Conservation (phyloP, 2,797 vertebrate species). For the Gadopsis marmoratus region DNA sequence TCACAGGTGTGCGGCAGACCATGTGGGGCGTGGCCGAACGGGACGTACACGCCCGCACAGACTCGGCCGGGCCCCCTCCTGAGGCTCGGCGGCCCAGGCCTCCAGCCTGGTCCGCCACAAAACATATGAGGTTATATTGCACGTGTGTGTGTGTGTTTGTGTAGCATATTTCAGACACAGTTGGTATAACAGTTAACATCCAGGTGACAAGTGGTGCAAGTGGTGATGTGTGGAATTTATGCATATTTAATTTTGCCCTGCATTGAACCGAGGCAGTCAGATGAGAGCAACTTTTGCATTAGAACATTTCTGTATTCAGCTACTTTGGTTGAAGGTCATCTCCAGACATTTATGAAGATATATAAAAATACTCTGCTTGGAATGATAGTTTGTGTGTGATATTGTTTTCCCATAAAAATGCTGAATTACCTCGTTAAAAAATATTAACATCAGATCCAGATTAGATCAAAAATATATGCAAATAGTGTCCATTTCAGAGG, state of each 20-base stretch:
- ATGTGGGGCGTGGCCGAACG: too few relatives aligned
- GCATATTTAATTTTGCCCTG: background rate
- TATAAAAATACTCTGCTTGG: background rate
- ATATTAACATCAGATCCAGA: too few relatives aligned
- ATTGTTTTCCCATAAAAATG: background rate
- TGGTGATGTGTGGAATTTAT: conserved; percentile 23
- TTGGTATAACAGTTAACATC: conserved; percentile 13
- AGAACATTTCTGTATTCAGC: background rate
- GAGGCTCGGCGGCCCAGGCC: too few relatives aligned
- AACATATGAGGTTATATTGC: background rate
- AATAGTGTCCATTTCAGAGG: too few relatives aligned
- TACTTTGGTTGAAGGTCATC: background rate
- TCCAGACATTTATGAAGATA: background rate
- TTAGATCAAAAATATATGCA: too few relatives aligned
- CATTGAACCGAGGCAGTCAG: background rate
- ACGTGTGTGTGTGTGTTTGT: background rate
- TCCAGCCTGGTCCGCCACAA: too few relatives aligned
- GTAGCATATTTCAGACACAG: conserved; percentile 11
- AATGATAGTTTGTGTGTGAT: background rate
- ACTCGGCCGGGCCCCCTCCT: too few relatives aligned
- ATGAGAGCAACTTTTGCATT: background rate
- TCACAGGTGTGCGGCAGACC: too few relatives aligned
- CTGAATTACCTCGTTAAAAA: too few relatives aligned
- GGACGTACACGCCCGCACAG: too few relatives aligned
- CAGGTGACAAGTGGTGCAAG: background rate